Evolutionary conservation across 2,113 vertebrate genomes (phyloP).

Genomic region (Pao palembangensis): DNA sequence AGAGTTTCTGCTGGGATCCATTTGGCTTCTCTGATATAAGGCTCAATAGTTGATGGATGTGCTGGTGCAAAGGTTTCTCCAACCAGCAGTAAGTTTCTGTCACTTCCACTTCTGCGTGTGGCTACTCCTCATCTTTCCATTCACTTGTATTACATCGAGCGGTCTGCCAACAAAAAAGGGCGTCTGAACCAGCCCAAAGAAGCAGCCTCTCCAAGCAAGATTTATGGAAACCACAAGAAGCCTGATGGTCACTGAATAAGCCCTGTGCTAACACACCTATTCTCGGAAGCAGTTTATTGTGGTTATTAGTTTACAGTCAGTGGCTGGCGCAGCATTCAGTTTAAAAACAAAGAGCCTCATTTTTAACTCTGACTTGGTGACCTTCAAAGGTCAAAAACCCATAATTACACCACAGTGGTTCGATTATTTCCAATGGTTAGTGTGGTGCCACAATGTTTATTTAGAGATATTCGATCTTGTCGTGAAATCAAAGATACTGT

Average conservation of each 20-base stretch:
- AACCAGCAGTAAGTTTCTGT: neutral
- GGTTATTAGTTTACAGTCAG: constrained; percentile 19
- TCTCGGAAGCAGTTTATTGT: constrained; percentile 19
- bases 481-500: too few species aligned
- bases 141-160: constrained; percentile 1
- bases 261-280: constrained; percentile 18
- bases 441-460: constrained; percentile 5
- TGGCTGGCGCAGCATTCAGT: constrained; percentile 16
- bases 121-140: constrained; percentile 41
- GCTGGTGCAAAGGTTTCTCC: neutral
- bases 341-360: constrained; percentile 18
- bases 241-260: constrained; percentile 39
- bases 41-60: constrained; percentile 1
- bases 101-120: constrained; percentile 38
- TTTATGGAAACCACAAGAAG: constrained; percentile 40
- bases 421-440: neutral
- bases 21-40: neutral
- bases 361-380: constrained; percentile 21
- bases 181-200: constrained; percentile 39
- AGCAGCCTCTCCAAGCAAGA: constrained; percentile 36
- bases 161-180: constrained; percentile 36
- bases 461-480: neutral
- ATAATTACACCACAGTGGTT: neutral
- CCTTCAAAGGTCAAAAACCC: constrained; percentile 14
- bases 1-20: neutral